Evolutionary conservation across 2,888 invertebrate genomes (phyloP).

Genomic region (Pristionchus exspectatus): DNA sequence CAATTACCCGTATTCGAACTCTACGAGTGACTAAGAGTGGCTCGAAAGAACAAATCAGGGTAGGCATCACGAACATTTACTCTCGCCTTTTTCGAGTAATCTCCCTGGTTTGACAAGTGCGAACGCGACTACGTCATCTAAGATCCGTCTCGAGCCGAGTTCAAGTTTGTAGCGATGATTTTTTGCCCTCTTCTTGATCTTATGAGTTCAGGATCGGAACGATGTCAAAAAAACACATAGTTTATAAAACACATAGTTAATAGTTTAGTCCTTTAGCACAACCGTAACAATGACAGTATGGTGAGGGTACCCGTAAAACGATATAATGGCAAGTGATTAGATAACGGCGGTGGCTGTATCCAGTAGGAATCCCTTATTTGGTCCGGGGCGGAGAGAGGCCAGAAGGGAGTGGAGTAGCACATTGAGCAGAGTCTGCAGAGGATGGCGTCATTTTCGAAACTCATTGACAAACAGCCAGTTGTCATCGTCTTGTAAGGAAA

Average conservation of each 20-base stretch:
- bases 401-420: slow-evolving; percentile 36
- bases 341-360: not conserved
- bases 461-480: not conserved
- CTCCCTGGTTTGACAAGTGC: no score
- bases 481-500: not conserved
- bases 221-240: no score
- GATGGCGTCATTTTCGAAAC: not conserved
- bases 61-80: not conserved
- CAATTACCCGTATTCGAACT: no score
- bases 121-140: no score
- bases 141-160: not conserved
- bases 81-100: not conserved
- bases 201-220: not conserved
- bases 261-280: not conserved
- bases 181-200: not conserved
- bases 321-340: not conserved
- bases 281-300: slow-evolving; percentile 14
- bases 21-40: not conserved
- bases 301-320: not conserved
- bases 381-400: not conserved
- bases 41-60: not conserved
- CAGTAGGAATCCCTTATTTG: slow-evolving; percentile 39
- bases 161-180: not conserved
- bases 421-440: slow-evolving; percentile 23
- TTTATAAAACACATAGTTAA: no score